These are phyloP conservation scores for Atlantisia rogersi DNA, from an alignment of 2,113 vertebrate genomes.

Conservation along the genomic window DNA sequence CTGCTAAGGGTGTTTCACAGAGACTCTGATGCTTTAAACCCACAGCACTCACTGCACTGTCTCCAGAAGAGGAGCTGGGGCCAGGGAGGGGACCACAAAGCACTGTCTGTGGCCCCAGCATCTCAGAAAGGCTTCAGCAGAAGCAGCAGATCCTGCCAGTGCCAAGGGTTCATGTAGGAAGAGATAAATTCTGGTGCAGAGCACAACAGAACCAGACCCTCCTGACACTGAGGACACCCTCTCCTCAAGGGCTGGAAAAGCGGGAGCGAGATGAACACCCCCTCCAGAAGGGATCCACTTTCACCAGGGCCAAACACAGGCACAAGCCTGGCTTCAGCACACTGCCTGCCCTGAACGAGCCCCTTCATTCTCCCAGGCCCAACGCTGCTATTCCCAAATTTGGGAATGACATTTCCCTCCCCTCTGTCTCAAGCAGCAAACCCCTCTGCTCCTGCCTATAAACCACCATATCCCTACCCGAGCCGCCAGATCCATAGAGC, in stretches of 20 bases:
- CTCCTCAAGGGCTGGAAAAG: neutral
- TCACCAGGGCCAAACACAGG: fast-evolving
- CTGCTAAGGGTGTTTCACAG: neutral
- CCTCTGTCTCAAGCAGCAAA: neutral
- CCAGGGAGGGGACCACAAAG: neutral
- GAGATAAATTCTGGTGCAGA: neutral
- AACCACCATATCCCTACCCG: neutral
- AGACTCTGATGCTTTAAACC: no score
- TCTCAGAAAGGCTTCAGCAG: neutral
- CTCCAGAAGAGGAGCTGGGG: neutral
- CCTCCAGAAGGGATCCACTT: neutral
- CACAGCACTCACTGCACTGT: neutral
- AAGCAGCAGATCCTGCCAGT: neutral
- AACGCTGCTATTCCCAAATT: neutral
- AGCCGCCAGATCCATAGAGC: neutral
- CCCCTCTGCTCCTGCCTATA: neutral
- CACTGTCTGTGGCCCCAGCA: neutral
- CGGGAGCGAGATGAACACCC: fast-evolving
- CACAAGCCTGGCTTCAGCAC: fast-evolving
- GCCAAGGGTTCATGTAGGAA: neutral
- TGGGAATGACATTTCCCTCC: fast-evolving
- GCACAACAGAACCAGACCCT: neutral
- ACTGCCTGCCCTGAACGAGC: fast-evolving
- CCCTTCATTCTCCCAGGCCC: neutral
- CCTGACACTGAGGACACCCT: neutral